Conservation (phyloP, 2,888 invertebrate species). For the Mayetiola destructor region DNA sequence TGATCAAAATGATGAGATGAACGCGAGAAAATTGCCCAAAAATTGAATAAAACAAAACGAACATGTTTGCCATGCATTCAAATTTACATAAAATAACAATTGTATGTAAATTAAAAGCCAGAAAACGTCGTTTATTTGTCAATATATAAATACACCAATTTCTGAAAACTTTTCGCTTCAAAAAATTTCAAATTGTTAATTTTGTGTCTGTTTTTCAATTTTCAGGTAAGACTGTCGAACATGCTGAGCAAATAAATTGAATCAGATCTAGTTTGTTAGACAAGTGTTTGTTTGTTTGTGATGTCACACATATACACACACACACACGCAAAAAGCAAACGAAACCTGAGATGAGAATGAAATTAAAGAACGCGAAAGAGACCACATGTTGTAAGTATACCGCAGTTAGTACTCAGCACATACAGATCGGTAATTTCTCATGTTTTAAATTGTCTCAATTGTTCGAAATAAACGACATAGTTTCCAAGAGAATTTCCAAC, state of each 20-base stretch:
- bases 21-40: too few species aligned
- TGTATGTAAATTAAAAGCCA: neutral
- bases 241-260: neutral
- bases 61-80: too few species aligned
- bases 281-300: neutral
- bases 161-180: neutral
- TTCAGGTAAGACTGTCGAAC: slow-evolving; percentile 3
- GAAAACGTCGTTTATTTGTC: neutral
- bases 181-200: too few species aligned
- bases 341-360: too few species aligned
- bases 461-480: too few species aligned
- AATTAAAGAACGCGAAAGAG: neutral
- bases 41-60: too few species aligned
- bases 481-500: too few species aligned
- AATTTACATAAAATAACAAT: neutral
- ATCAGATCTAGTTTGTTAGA: neutral
- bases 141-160: neutral
- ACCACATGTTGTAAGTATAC: neutral
- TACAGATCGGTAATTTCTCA: neutral
- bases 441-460: too few species aligned
- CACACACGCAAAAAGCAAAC: too few species aligned
- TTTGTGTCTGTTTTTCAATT: neutral
- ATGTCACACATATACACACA: too few species aligned
- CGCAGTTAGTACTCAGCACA: too few species aligned
- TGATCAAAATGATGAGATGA: too few species aligned